phyloP scores from a whole-genome alignment of 2,888 invertebrate species.

The Alcis repandata region DNA sequence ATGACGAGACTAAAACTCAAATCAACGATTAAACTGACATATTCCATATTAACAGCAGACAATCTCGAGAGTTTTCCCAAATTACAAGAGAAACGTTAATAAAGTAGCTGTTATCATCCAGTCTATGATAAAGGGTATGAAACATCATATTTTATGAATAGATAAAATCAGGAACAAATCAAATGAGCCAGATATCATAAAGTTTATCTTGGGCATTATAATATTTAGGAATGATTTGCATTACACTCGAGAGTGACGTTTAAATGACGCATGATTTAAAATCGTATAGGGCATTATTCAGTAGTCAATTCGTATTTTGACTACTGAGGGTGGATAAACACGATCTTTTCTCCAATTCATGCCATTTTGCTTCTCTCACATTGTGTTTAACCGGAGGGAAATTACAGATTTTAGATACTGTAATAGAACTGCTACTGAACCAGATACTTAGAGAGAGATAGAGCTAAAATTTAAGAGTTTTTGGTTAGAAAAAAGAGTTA shows the following conservation, averaged over 20 bases:
- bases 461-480: too few species aligned
- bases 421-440: too few species aligned
- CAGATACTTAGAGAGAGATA: too few species aligned
- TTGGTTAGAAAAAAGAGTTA: too few species aligned
- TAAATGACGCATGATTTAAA: too few species aligned
- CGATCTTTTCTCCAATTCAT: too few species aligned
- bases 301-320: too few species aligned
- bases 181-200: slow-evolving; percentile 15
- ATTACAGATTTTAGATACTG: too few species aligned
- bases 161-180: slow-evolving; percentile 32
- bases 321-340: too few species aligned
- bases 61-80: slow-evolving; percentile 21
- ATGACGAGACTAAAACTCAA: not conserved
- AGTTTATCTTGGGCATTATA: not conserved
- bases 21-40: not conserved
- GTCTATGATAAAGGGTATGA: slow-evolving; percentile 18
- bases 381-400: too few species aligned
- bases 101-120: slow-evolving; percentile 24
- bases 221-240: slow-evolving; percentile 7
- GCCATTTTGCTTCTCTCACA: too few species aligned
- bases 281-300: too few species aligned
- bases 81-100: slow-evolving; percentile 19
- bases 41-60: not conserved
- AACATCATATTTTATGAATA: slow-evolving; percentile 29
- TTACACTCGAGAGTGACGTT: not conserved